phyloP scores from a whole-genome alignment of 2,888 invertebrate genomes.

The Andrena fulva region DNA sequence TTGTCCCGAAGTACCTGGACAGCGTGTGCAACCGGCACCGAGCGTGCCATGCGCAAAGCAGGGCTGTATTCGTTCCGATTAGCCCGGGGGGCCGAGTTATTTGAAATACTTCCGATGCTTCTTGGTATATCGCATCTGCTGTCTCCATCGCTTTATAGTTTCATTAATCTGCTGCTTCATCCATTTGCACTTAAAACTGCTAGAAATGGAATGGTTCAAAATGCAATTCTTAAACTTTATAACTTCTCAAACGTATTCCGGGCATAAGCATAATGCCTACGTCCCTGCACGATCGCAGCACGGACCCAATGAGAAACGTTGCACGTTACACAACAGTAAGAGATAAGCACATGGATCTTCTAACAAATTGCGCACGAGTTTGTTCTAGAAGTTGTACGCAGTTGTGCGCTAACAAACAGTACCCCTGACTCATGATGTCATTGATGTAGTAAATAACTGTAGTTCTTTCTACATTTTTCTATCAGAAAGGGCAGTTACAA shows the following conservation, averaged over 20 bases:
- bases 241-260: background rate
- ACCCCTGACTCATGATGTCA: background rate
- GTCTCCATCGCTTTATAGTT: background rate
- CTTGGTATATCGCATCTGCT: background rate
- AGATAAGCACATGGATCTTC: slow-evolving; percentile 27
- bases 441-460: background rate
- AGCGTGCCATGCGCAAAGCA: slow-evolving; percentile 78
- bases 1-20: slow-evolving; percentile 37
- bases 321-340: slow-evolving; percentile 30
- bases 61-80: slow-evolving; percentile 43
- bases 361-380: background rate
- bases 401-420: background rate
- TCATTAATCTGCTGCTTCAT: background rate
- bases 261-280: slow-evolving; percentile 2
- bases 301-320: slow-evolving; percentile 42
- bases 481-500: slow-evolving; percentile 14
- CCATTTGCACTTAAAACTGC: background rate
- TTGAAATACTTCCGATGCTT: background rate
- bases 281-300: slow-evolving; percentile 21
- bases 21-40: slow-evolving; percentile 75
- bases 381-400: slow-evolving; percentile 29
- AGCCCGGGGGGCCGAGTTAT: background rate
- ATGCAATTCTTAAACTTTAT: background rate
- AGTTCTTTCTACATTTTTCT: background rate
- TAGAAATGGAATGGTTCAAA: background rate